These are phyloP conservation scores for Amphibalanus amphitrite DNA, from an alignment of 1,140 invertebrate genomes.

Conservation along the genomic window DNA sequence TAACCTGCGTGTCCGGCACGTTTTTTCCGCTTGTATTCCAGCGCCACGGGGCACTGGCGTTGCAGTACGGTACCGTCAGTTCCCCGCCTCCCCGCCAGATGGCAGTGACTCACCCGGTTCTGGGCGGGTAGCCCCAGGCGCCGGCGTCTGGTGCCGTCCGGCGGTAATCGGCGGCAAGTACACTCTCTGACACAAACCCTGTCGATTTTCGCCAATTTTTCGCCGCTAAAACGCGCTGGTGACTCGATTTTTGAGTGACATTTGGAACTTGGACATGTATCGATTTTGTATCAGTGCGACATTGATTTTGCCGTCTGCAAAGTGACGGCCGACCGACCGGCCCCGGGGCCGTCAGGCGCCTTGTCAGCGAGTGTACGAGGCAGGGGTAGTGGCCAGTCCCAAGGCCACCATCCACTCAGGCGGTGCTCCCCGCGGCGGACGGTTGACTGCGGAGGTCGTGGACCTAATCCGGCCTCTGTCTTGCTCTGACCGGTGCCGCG, in stretches of 20 bases:
- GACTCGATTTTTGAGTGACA: background rate
- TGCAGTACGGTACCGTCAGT: background rate
- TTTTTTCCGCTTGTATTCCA: too few relatives aligned
- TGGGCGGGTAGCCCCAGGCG: background rate
- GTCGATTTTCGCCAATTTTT: background rate
- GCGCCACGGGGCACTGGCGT: too few relatives aligned
- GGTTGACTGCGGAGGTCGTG: background rate
- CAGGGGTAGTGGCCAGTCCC: constrained; percentile 1
- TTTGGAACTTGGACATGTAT: background rate
- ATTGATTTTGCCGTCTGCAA: background rate
- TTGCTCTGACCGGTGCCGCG: too few relatives aligned
- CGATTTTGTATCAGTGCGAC: background rate
- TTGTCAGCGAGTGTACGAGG: background rate
- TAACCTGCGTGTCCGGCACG: too few relatives aligned
- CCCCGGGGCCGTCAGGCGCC: too few relatives aligned
- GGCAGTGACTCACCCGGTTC: background rate
- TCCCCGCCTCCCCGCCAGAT: background rate
- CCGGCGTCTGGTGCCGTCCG: too few relatives aligned
- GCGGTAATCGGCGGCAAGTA: background rate
- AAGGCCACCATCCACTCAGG: background rate
- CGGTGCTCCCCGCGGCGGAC: background rate
- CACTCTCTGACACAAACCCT: background rate
- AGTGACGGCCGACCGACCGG: background rate
- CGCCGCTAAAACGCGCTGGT: background rate
- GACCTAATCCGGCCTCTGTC: too few relatives aligned